Evolutionary conservation across 2,888 invertebrate species (phyloP).

Genomic region (Protophormia terraenovae): DNA sequence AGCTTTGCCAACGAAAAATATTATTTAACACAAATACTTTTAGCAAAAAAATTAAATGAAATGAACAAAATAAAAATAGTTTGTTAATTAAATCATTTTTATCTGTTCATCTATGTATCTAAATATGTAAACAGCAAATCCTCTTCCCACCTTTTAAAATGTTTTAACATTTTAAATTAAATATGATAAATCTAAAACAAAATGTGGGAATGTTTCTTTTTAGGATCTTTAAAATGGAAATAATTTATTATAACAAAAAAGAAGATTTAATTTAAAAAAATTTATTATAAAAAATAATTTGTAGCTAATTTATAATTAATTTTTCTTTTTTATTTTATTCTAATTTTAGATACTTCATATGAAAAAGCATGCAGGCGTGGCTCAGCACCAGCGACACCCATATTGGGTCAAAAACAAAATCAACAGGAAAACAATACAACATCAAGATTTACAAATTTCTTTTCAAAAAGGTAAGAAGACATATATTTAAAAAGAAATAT

Average conservation of each 20-base stretch:
- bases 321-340: not conserved
- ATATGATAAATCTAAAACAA: not conserved
- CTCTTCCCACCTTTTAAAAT: conserved; percentile 40
- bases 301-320: not conserved
- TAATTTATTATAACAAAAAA: not conserved
- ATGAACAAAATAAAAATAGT: not conserved
- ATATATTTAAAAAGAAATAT: not conserved
- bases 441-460: conserved; percentile 90
- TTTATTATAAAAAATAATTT: too few species aligned
- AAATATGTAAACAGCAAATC: conserved; percentile 11
- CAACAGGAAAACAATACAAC: conserved; percentile 86
- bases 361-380: conserved; percentile 94
- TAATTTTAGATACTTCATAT: conserved; percentile 90
- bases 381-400: conserved; percentile 91
- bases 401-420: conserved; percentile 84
- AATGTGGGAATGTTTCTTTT: conserved; percentile 44
- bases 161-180: conserved; percentile 23
- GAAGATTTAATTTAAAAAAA: not conserved
- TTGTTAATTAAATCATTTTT: conserved; percentile 43
- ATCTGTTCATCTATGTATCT: conserved; percentile 1
- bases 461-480: conserved; percentile 81
- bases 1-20: too few species aligned
- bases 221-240: not conserved
- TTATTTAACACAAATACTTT: not conserved
- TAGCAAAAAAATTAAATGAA: not conserved